Percentiles rank a stretch among this genome's conserved stretches.
These are phyloP conservation scores for Apodemia zela DNA, from an alignment of 2,888 invertebrate genomes.

Conservation along the genomic window DNA sequence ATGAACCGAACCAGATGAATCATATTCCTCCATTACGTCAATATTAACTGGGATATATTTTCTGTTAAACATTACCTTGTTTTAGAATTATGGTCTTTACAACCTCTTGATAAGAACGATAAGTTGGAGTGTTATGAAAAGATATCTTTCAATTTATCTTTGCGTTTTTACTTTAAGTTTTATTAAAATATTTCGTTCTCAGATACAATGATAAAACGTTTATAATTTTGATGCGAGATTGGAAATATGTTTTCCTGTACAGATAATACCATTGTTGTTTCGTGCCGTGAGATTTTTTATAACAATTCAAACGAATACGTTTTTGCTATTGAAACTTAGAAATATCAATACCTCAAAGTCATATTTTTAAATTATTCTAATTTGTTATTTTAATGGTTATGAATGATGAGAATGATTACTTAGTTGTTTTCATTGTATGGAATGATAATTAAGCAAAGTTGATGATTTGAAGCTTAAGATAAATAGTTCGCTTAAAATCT, in stretches of 20 bases:
- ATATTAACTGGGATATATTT: constrained; percentile 44
- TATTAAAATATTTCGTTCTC: constrained; percentile 62
- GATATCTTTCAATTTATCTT: not conserved
- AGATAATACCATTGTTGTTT: constrained; percentile 52
- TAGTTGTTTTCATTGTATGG: constrained; percentile 8
- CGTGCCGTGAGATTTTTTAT: constrained; percentile 49
- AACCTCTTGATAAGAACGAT: constrained; percentile 43
- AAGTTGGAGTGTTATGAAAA: not conserved
- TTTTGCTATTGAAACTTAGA: constrained; percentile 25
- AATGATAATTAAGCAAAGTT: constrained; percentile 5
- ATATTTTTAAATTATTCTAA: constrained; percentile 16
- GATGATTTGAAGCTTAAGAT: constrained; percentile 1
- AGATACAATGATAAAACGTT: constrained; percentile 66
- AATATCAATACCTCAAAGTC: constrained; percentile 17
- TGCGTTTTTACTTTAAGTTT: constrained; percentile 37
- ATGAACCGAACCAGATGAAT: constrained; percentile 59
- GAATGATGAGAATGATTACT: constrained; percentile 13
- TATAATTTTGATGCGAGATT: constrained; percentile 58
- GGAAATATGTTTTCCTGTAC: constrained; percentile 61
- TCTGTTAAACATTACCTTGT: constrained; percentile 24
- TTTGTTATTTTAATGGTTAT: constrained; percentile 16
- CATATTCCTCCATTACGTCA: constrained; percentile 64
- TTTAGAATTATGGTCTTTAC: constrained; percentile 42
- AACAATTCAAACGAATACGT: constrained; percentile 35
- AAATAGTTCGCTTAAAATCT: constrained; percentile 27